Evolutionary conservation across 2,797 vertebrate genomes (phyloP), one percentile per base, ranked within the genome.

Genomic region (Xiphorhynchus erythropygius): DNA sequence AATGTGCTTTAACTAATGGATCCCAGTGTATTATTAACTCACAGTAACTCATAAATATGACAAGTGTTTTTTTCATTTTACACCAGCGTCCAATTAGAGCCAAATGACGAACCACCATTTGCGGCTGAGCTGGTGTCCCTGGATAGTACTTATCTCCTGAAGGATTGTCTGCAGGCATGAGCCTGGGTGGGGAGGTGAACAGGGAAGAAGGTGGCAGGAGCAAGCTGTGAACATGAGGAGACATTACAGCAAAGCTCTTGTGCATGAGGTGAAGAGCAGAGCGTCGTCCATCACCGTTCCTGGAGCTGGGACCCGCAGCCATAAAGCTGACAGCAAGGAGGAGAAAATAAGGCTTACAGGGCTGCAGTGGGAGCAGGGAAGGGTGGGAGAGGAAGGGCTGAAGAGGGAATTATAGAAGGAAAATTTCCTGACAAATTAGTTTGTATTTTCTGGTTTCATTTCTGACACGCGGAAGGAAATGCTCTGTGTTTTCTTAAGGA

Each of bases 401-500:
- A 97, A 97, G 98, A 98, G 98, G 96, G 98, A 98, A 97, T 98
- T 97, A 97, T 98, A 96, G 97, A 97, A 97, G 95, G 98, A 99
- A 98, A 98, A 97, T 96, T 97, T 98, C 97, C 96, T 98, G 98
- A 98, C 96, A 98, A 98, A 99, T 99, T 98, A 98, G 98, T 98
- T 98, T 98, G 98, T 98, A 96, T 98, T 99, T 98, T 98, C 97
- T 97, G 94, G 97, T 98, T 98, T 98, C 96, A 94, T 97, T 99
- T 98, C 97, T 98, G 98, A 99, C 98, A 98, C 90, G 88, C 97
- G 98, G 98, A 99, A 99, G 98, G 98, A 99, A 99, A 99, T 98
- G 98, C 98, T 97, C 95, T 95, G 96, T 99, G 98, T 99, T 99
- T 99, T 99, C 98, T 98, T 99, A 98, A 98, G 98, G 98, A 99